Evolutionary conservation across 2,113 vertebrate genomes (phyloP).

Genomic region (Cebus imitator): DNA sequence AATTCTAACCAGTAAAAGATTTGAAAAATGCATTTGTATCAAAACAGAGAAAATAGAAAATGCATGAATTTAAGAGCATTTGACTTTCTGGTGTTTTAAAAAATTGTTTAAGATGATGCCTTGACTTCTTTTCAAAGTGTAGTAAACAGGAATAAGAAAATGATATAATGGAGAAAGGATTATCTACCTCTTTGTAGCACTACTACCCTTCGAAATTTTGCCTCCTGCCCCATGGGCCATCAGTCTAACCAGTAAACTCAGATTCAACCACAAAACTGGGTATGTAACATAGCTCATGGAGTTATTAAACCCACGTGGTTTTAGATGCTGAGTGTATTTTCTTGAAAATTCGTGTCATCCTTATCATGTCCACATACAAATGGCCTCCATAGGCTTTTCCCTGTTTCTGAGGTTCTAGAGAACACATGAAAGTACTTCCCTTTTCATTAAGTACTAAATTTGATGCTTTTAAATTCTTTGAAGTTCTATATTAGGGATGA

Average conservation of each 20-base stretch:
- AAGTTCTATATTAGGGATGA: background rate
- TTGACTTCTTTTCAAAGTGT: constrained; percentile 28
- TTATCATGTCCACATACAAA: background rate
- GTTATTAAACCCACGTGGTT: constrained; percentile 6
- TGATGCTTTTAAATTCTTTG: constrained; percentile 2
- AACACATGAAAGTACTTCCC: background rate
- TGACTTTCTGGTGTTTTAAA: background rate
- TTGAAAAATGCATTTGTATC: background rate
- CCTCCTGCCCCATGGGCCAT: background rate
- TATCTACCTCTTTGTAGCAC: background rate
- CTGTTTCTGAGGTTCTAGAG: background rate
- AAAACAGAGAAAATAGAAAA: background rate
- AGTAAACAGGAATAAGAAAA: background rate
- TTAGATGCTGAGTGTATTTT: background rate
- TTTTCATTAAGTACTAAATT: background rate
- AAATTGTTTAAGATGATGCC: background rate
- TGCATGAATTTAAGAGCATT: background rate
- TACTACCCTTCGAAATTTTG: background rate
- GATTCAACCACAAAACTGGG: background rate
- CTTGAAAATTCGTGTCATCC: background rate
- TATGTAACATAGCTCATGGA: background rate
- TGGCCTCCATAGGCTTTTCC: background rate
- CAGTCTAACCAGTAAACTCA: background rate
- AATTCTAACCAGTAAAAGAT: background rate
- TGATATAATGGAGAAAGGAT: background rate